Conservation (phyloP, 1,140 invertebrate genomes). For the Gonatopus flavifemur region DNA sequence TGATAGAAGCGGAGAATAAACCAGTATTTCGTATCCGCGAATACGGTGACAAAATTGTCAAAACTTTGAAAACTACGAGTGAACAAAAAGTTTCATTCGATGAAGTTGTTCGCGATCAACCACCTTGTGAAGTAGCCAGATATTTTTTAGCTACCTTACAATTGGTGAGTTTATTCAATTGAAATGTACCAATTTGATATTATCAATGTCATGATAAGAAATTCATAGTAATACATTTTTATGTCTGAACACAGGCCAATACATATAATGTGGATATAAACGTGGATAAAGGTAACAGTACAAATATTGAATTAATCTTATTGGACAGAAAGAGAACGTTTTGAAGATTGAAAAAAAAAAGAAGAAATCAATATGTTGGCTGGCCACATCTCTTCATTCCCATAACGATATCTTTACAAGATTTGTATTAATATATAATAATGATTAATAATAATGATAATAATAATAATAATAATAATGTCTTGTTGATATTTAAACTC, state of each 20-base stretch:
- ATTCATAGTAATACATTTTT: background rate
- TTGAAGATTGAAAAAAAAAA: too few species aligned
- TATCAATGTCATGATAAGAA: background rate
- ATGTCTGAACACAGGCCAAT: constrained; percentile 20
- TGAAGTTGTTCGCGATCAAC: constrained; percentile 26
- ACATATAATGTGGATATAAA: constrained; percentile 20
- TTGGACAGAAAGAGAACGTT: too few species aligned
- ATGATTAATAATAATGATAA: too few species aligned
- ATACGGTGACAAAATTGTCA: constrained; percentile 36
- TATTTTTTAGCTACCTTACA: constrained; percentile 47
- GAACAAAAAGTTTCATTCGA: constrained; percentile 31
- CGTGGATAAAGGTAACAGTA: background rate
- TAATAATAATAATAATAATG: too few species aligned
- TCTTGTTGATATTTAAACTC: too few species aligned
- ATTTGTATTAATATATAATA: too few species aligned
- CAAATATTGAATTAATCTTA: constrained; percentile 19
- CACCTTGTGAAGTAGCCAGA: constrained; percentile 39
- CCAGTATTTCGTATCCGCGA: constrained; percentile 40
- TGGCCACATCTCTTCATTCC: too few species aligned
- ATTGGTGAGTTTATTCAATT: constrained; percentile 32
- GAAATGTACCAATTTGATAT: background rate
- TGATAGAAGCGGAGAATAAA: constrained; percentile 34
- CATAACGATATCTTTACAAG: too few species aligned
- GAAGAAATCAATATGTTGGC: too few species aligned
- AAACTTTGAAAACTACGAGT: constrained; percentile 20